Evolutionary conservation across 2,888 invertebrate species (phyloP).

Genomic region (Eledone cirrhosa): DNA sequence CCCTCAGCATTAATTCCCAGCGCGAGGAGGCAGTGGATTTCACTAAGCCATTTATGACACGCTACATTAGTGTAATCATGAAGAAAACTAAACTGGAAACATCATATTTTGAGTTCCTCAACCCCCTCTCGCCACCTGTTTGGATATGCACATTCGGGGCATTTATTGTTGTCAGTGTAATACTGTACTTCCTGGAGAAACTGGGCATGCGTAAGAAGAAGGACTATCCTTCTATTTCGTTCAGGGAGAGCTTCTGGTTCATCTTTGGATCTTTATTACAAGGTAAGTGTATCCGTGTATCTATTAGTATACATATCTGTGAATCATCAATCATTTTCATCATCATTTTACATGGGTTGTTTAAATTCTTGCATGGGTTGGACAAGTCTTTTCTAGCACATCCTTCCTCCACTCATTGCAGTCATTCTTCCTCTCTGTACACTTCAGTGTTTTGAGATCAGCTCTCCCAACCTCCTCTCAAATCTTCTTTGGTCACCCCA

Average conservation of each 20-base stretch:
- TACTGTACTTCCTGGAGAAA: conserved; percentile 58
- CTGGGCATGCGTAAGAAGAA: conserved; percentile 48
- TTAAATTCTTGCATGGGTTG: no score
- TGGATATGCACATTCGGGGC: conserved; percentile 62
- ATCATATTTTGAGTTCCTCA: conserved; percentile 64
- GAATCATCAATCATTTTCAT: no score
- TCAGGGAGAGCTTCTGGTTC: conserved; percentile 64
- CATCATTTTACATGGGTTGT: no score
- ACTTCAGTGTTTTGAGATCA: no score
- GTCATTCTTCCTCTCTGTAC: no score
- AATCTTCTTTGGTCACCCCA: no score
- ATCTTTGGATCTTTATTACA: conserved; percentile 63
- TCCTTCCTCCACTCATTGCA: no score
- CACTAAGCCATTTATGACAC: conserved; percentile 64
- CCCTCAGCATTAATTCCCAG: conserved; percentile 61
- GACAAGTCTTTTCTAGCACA: no score
- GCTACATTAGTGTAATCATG: conserved; percentile 62
- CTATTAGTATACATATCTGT: no score
- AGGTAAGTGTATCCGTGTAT: conserved; percentile 38
- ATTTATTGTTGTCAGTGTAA: conserved; percentile 59
- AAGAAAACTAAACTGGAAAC: conserved; percentile 51
- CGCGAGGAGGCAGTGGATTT: conserved; percentile 64
- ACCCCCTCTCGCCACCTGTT: conserved; percentile 59
- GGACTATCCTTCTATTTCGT: conserved; percentile 49
- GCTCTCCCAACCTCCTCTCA: no score